Evolutionary conservation across 2,797 vertebrate genomes (phyloP), one percentile per base, ranked within the genome.

Genomic region (Acrocephalus scirpaceus): DNA sequence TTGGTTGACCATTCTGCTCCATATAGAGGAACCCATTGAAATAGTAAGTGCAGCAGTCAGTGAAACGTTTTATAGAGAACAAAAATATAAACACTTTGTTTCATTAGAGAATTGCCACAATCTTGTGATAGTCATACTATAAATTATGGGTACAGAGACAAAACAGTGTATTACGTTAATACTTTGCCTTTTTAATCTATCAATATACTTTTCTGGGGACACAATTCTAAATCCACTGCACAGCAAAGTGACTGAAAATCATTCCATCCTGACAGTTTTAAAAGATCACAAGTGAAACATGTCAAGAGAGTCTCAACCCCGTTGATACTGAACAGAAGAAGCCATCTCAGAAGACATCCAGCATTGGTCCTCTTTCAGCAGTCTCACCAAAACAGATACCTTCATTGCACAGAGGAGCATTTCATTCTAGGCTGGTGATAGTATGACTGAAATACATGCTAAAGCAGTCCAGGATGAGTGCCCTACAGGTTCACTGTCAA

Each of bases 161-260:
- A 93, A 81, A 95, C 50, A 88, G 60, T 88, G 84, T 64, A 53
- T 91, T 95, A 95, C 96, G 97, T 96, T 97, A 97, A 97, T 94
- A 97, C 88, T 96, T 97, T 92, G 77, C 64, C 88, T 97, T 97
- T 97, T 97, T 92, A 97, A 97, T 96, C 94, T 97, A 95, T 97
- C 97, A 97, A 96, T 96, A 97, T 96, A 88, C 91, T 80, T 95
- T 97, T 96, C 97, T 85, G 89, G 95, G 95, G 92, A 96, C 86
- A 94, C 29, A 76, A 86, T 97, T 97, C 97, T 97, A 97, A 97
- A 97, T 94, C 95, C 89, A 95, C 84, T 97, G 65, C 87, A 57
- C 89, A 95, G 77, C 34, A 42, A 92, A 97, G 91, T 97, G 97
- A 97, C 96, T 97, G 97, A 95, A 98, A 98, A 97, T 97, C 97